phyloP scores from a whole-genome alignment of 2,797 vertebrate genomes.

The Pseudocheirus occidentalis region DNA sequence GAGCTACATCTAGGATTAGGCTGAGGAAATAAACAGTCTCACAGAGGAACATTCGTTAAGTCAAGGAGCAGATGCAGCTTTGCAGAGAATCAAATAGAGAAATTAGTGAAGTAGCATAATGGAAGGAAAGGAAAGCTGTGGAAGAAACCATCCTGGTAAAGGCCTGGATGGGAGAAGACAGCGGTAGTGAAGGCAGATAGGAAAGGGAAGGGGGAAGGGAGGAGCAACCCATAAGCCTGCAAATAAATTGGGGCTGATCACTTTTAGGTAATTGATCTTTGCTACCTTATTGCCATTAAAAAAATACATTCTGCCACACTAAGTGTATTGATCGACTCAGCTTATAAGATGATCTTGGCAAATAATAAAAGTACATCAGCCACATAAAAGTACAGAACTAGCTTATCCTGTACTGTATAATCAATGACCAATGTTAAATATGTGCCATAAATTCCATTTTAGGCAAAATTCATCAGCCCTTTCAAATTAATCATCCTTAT shows the following conservation, averaged over 20 bases:
- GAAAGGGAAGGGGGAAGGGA: background rate
- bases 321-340: background rate
- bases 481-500: slow-evolving; percentile 46
- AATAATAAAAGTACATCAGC: background rate
- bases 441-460: slow-evolving; percentile 14
- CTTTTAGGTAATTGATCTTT: background rate
- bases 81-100: background rate
- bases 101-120: background rate
- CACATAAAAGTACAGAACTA: background rate
- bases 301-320: background rate
- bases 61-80: slow-evolving; percentile 13
- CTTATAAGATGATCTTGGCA: slow-evolving; percentile 1
- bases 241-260: background rate
- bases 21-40: background rate
- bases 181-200: background rate
- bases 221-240: background rate
- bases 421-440: slow-evolving; percentile 6
- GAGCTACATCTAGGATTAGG: background rate
- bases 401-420: background rate
- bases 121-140: background rate
- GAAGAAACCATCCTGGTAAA: background rate
- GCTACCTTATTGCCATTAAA: background rate
- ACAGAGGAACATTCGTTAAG: background rate
- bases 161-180: background rate
- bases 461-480: background rate